Evolutionary conservation across 2,113 vertebrate genomes (phyloP).

Genomic region (Xiphorhynchus elegans): DNA sequence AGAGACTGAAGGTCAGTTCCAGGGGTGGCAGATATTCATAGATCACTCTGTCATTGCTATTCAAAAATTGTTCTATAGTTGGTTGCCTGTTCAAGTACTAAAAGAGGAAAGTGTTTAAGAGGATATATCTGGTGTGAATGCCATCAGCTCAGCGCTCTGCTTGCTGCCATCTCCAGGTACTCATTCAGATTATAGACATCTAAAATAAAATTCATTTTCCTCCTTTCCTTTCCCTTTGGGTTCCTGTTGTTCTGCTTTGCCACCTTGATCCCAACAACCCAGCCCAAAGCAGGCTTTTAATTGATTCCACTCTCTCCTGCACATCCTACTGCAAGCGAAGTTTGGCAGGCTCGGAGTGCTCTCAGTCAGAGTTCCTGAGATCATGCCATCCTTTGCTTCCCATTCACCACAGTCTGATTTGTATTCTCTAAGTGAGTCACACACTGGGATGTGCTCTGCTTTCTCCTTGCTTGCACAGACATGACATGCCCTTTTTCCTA

Average conservation of each 20-base stretch:
- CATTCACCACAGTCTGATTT: not conserved
- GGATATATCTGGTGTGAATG: not conserved
- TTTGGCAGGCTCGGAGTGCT: not conserved
- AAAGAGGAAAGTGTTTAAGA: not conserved
- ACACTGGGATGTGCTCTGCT: not conserved
- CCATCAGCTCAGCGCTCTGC: not conserved
- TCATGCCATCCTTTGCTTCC: not conserved
- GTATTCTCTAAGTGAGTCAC: conserved; percentile 18
- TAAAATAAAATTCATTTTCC: not conserved
- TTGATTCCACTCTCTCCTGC: not conserved
- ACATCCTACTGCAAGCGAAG: not conserved
- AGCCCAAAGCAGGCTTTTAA: not conserved
- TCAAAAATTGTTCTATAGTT: not conserved
- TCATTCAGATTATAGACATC: not conserved
- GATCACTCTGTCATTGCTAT: not conserved
- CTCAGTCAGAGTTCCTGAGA: not conserved
- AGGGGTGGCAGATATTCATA: not conserved
- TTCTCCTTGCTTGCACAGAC: not conserved
- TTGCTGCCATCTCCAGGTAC: not conserved
- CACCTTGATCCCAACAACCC: not conserved
- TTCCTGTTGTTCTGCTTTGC: not conserved
- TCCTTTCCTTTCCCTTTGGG: not conserved
- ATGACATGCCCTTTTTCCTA: not conserved
- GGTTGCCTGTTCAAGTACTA: not conserved
- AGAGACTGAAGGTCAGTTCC: not conserved